Evolutionary conservation across 2,888 invertebrate genomes (phyloP).

Genomic region (Dichetophora obliterata): DNA sequence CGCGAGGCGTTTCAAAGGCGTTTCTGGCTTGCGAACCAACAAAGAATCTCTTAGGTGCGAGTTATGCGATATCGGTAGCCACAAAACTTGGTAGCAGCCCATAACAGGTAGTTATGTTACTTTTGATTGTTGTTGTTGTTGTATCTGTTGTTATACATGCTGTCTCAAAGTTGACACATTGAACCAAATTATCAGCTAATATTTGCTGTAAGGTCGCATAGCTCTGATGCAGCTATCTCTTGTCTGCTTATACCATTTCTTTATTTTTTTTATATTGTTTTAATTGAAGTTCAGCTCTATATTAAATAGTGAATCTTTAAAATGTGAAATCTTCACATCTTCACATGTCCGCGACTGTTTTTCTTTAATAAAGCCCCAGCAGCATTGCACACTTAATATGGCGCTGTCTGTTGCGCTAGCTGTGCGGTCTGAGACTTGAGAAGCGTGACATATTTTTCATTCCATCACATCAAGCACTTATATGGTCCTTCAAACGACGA

Average conservation of each 20-base stretch:
- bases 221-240: not conserved
- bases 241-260: too few species aligned
- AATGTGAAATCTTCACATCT: too few species aligned
- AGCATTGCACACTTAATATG: not conserved
- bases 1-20: not conserved
- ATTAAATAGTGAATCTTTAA: too few species aligned
- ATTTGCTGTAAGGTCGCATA: not conserved
- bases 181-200: not conserved
- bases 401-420: constrained; percentile 8
- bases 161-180: constrained; percentile 13
- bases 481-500: constrained; percentile 22
- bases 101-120: constrained; percentile 4
- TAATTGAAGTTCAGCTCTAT: too few species aligned
- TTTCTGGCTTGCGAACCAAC: not conserved
- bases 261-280: too few species aligned
- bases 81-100: not conserved
- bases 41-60: not conserved
- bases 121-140: constrained; percentile 1
- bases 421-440: constrained; percentile 19
- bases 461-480: not conserved
- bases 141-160: not conserved
- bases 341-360: not conserved
- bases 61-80: constrained; percentile 21
- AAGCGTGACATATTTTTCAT: constrained; percentile 32
- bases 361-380: not conserved